Base-by-base conservation (phyloP, 2,113 vertebrate genomes). In the Eudorcas thomsonii region DNA sequence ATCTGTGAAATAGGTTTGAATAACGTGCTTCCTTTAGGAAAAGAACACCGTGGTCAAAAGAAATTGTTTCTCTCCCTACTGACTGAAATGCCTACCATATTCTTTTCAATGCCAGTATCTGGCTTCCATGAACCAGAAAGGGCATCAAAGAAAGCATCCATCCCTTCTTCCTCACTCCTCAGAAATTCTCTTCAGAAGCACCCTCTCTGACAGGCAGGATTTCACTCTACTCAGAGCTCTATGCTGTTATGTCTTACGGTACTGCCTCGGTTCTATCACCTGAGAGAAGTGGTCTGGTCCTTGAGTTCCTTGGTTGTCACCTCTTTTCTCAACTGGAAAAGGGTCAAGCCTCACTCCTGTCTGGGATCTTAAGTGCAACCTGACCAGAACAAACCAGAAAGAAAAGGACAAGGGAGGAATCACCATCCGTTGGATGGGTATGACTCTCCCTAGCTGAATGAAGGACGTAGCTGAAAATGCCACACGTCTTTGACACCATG, bases 241-340 rank as follows among this genome's bases (percentile, higher is more conserved):
- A 2, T 45, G 45, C 36, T 30, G 21, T 16, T 10, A 33, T 0
- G n/a, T 13, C 28, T 36, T 45, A 0, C 0, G 54, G 55, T 11
- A 30, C 43, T 2, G n/a, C 52, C 48, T 88, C 17, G 0, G 57
- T 5, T 14, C 85, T 80, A 15, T 48, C 91, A 54, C 33, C 28
- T 60, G 39, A 67, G 1, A 87, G 55, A 86, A 91, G 86, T 6
- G 28, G 83, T 39, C 45, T 15, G 33, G 39, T 33, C 48, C 57
- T 52, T 71, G 77, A 23, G 6, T 39, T 91, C 33, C 33, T 52
- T 19, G 74, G 62, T n/a, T 39, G 59, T 36, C 19, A 77, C 78
- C 50, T 33, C 48, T 92, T 88, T 50, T 87, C 50, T 92, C 52
- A 55, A 54, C 39, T 88, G n/a, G 54, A 78, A 94, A 91, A 83